Percentiles rank a stretch among this genome's conserved stretches.
These are phyloP conservation scores for Drosophila kohkoa DNA, from an alignment of 1,140 invertebrate species.

Conservation along the genomic window DNA sequence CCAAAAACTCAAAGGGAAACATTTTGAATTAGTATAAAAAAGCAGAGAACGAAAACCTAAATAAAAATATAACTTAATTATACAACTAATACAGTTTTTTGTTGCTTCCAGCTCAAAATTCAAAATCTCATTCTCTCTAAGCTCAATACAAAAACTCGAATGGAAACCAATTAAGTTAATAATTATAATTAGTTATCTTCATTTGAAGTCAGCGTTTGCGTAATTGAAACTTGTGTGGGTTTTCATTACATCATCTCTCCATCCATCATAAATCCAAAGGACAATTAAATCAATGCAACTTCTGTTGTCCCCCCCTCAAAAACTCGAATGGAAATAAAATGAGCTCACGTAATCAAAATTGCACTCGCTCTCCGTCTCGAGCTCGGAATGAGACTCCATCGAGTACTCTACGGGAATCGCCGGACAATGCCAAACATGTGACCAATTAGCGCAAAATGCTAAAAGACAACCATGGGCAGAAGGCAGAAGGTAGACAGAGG, in stretches of 20 bases:
- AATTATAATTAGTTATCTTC: conserved; percentile 23
- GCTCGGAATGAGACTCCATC: background rate
- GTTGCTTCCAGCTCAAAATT: too few relatives aligned
- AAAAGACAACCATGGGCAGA: conserved; percentile 12
- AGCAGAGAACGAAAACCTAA: too few relatives aligned
- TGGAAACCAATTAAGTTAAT: background rate
- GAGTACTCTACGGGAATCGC: background rate
- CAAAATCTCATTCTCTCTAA: too few relatives aligned
- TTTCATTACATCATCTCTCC: conserved; percentile 1
- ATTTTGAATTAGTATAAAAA: background rate
- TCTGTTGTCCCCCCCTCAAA: background rate
- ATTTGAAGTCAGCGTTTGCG: background rate
- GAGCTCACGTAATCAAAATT: conserved; percentile 3
- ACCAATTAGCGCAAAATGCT: conserved; percentile 51
- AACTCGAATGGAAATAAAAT: conserved; percentile 29
- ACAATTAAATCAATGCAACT: conserved; percentile 34
- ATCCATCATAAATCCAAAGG: conserved; percentile 15
- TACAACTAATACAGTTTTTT: background rate
- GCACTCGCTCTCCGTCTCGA: background rate
- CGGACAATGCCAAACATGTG: conserved; percentile 48
- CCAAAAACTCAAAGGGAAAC: background rate
- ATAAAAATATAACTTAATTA: background rate
- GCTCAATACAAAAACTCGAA: background rate
- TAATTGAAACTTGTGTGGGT: conserved; percentile 1
- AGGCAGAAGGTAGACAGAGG: background rate